Evolutionary conservation across 2,888 invertebrate genomes (phyloP).

Genomic region (Lasioglossum leucozonium): DNA sequence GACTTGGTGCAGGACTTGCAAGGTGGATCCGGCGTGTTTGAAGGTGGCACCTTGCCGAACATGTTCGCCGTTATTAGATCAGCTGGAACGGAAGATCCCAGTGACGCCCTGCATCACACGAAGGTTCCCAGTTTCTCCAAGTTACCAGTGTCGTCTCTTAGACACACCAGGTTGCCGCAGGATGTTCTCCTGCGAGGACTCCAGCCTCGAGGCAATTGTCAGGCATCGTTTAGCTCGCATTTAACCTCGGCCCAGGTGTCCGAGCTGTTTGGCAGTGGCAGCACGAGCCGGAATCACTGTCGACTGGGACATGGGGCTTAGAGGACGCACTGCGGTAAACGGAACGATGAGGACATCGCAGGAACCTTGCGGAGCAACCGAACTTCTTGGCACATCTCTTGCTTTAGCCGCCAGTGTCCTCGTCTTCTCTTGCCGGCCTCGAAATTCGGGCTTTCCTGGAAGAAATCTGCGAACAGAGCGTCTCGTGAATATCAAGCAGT

Average conservation of each 20-base stretch:
- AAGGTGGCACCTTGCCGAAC: conserved; percentile 80
- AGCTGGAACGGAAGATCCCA: conserved; percentile 32
- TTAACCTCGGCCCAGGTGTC: neutral
- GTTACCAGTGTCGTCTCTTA: neutral
- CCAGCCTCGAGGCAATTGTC: neutral
- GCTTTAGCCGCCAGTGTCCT: neutral
- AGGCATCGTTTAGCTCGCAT: conserved; percentile 35
- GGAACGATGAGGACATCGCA: conserved; percentile 41
- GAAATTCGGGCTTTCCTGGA: conserved; percentile 37
- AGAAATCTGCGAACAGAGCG: conserved; percentile 31
- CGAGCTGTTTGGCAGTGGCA: conserved; percentile 65
- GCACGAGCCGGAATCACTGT: conserved; percentile 52
- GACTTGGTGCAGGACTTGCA: conserved; percentile 51
- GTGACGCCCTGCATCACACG: conserved; percentile 53
- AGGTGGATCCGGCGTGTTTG: conserved; percentile 77
- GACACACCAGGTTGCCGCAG: neutral
- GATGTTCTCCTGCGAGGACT: neutral
- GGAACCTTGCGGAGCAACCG: conserved; percentile 50
- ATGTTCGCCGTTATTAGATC: conserved; percentile 71
- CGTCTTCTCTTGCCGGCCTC: conserved; percentile 28
- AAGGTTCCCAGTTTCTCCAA: neutral
- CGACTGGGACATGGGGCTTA: conserved; percentile 47
- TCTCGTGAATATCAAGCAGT: neutral
- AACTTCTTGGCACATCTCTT: conserved; percentile 61
- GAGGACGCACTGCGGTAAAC: conserved; percentile 56